Evolutionary conservation across 2,888 invertebrate species (phyloP).

Genomic region (Stenolophus ochropezus): DNA sequence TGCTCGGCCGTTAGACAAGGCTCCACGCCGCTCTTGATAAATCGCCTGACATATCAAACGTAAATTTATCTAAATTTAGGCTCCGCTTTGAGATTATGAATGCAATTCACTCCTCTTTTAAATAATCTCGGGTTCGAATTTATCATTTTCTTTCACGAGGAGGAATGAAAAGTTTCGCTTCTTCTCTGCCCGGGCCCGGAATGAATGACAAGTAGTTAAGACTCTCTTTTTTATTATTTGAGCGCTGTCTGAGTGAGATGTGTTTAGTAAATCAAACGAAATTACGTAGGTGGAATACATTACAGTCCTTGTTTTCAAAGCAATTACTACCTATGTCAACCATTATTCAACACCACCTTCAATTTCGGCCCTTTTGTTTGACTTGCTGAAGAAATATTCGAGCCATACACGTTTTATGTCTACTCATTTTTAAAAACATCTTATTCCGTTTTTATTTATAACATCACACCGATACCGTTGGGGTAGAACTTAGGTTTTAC

Average conservation of each 20-base stretch:
- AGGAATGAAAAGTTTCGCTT: conserved; percentile 26
- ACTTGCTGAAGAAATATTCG: not conserved
- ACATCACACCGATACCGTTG: too few species aligned
- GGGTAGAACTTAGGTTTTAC: too few species aligned
- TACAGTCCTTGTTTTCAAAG: not conserved
- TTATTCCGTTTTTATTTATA: too few species aligned
- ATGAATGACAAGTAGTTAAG: conserved; percentile 53
- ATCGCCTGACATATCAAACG: conserved; percentile 60
- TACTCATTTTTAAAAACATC: too few species aligned
- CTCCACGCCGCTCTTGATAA: conserved; percentile 53
- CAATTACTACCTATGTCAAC: not conserved
- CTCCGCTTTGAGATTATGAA: conserved; percentile 59
- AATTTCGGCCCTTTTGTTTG: not conserved
- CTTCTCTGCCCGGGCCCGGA: not conserved
- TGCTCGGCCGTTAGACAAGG: conserved; percentile 44
- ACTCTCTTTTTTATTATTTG: conserved; percentile 44
- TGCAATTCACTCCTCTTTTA: conserved; percentile 60
- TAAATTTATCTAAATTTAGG: conserved; percentile 60
- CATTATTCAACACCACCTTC: not conserved
- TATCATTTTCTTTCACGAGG: conserved; percentile 57
- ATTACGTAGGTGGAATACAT: conserved; percentile 35
- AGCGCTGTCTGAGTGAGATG: conserved; percentile 31
- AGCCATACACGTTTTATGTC: not conserved
- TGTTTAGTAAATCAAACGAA: conserved; percentile 43
- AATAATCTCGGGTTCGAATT: conserved; percentile 54